A percentile compares a stretch with the other conserved stretches of the same genome.
Conservation (phyloP, 2,888 invertebrate genomes). For the Lissocephala sabroskyi region DNA sequence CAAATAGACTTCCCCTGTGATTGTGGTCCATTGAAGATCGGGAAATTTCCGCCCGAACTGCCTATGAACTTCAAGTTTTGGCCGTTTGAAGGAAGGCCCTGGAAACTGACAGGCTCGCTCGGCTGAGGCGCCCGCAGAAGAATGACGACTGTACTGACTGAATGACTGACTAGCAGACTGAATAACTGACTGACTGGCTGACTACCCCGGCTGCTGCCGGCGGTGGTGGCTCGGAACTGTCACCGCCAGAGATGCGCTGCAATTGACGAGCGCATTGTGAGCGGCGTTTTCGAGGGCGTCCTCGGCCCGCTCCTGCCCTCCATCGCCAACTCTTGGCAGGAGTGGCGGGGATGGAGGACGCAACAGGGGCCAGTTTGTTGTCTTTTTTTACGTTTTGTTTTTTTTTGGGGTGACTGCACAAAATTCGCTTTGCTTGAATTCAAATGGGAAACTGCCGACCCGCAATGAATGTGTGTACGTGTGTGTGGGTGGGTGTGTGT, state of each 20-base stretch:
- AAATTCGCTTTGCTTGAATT: slow-evolving; percentile 26
- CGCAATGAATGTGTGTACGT: too few relatives aligned
- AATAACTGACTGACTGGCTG: not conserved
- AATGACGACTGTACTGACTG: slow-evolving; percentile 6
- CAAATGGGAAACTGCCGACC: slow-evolving; percentile 44
- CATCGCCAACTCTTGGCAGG: slow-evolving; percentile 18
- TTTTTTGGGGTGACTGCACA: slow-evolving; percentile 36
- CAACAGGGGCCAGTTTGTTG: slow-evolving; percentile 41
- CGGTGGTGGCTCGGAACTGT: slow-evolving; percentile 47
- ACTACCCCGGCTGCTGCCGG: not conserved
- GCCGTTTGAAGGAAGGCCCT: slow-evolving; percentile 26
- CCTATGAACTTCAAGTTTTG: slow-evolving; percentile 53
- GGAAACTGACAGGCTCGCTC: not conserved
- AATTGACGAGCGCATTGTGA: slow-evolving; percentile 71
- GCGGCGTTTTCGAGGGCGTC: slow-evolving; percentile 6
- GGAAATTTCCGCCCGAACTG: not conserved
- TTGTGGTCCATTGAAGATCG: too few relatives aligned
- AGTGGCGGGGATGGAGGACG: slow-evolving; percentile 20
- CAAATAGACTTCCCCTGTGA: too few relatives aligned
- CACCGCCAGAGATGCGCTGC: slow-evolving; percentile 68
- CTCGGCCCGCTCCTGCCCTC: not conserved
- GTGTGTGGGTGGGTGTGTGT: too few relatives aligned
- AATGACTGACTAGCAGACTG: slow-evolving; percentile 18
- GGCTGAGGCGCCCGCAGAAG: too few relatives aligned
- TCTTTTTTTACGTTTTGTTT: too few relatives aligned